phyloP scores from a whole-genome alignment of 37 sponge, comb jelly and placozoan genomes.

The Chondrosia reniformis region DNA sequence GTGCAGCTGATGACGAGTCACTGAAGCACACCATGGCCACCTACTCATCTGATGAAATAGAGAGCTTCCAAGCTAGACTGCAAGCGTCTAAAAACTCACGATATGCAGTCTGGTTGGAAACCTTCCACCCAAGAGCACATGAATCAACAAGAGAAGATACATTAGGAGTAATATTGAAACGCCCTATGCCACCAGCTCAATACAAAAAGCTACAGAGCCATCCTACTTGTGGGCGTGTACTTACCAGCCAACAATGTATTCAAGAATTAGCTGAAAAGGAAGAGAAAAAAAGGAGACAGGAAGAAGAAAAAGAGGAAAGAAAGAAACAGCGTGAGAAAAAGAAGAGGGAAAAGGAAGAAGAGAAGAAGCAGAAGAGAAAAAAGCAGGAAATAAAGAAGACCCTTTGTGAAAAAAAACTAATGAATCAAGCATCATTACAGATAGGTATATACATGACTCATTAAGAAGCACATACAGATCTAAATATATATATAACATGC shows the following conservation, averaged over 20 bases:
- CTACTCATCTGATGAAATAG: background rate
- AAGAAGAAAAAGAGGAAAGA: background rate
- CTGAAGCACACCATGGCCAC: too few relatives aligned
- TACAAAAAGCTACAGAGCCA: too few relatives aligned
- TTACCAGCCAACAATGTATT: too few relatives aligned
- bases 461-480: too few relatives aligned
- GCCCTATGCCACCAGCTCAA: too few relatives aligned
- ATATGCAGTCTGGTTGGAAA: background rate
- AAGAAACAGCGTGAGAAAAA: background rate
- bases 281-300: background rate
- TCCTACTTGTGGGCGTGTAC: too few relatives aligned
- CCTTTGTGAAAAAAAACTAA: too few relatives aligned
- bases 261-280: too few relatives aligned
- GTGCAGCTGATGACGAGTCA: too few relatives aligned
- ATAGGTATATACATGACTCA: too few relatives aligned
- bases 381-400: background rate
- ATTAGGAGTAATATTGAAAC: background rate
- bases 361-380: background rate
- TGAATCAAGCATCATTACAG: too few relatives aligned
- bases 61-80: background rate
- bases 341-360: background rate
- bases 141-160: slow-evolving; percentile 5
- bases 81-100: background rate
- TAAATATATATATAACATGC: too few relatives aligned
- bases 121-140: background rate